Evolutionary conservation across 2,888 invertebrate genomes (phyloP), one percentile per base, ranked within the genome.

Genomic region (Acrobeloides nanus): DNA sequence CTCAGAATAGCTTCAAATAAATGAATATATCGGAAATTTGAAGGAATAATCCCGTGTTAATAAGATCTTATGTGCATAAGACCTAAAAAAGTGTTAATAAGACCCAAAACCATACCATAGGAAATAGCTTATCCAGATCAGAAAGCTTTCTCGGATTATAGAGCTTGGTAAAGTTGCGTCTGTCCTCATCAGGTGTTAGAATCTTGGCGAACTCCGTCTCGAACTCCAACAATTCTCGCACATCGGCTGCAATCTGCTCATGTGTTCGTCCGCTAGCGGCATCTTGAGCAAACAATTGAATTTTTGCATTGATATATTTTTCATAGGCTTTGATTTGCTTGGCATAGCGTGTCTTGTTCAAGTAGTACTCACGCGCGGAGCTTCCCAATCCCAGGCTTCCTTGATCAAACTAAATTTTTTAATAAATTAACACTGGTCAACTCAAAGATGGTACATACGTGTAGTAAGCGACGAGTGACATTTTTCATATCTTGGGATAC

Each of bases 291-390:
- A 70, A 55, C 2, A 55, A 46, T 5, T 46, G 34, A 18, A 65
- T 57, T 55, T 65, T 66, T 20, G 48, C 60, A 29, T 58, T 58
- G 24, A 68, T 56, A 39, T 66, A 64, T 33, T 53, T 54, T 26
- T 65, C 53, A 47, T 71, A 71, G 21, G 72, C 72, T 6, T 53
- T 64, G 51, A 72, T 50, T 46, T 72, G 72, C 47, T 71, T 68
- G 27, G 57, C 59, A 50, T 71, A 72, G 43, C 63, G 61, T 27
- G 61, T 64, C 20, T 59, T 58, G 49, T 72, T 66, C 32, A 72
- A 43, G 38, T 71, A 72, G 42, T 72, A 72, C 39, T 72, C 68
- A 4, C 72, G 45, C 8, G 72, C 63, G 7, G 59, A 56, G n/a
- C 58, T 51, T n/a, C 71, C 71, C 24, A 71, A 53, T 6, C 72